Percentiles rank a stretch among this genome's conserved stretches.
These are phyloP conservation scores for Agriopis leucophaearia DNA, from an alignment of 2,888 invertebrate species.

Conservation along the genomic window DNA sequence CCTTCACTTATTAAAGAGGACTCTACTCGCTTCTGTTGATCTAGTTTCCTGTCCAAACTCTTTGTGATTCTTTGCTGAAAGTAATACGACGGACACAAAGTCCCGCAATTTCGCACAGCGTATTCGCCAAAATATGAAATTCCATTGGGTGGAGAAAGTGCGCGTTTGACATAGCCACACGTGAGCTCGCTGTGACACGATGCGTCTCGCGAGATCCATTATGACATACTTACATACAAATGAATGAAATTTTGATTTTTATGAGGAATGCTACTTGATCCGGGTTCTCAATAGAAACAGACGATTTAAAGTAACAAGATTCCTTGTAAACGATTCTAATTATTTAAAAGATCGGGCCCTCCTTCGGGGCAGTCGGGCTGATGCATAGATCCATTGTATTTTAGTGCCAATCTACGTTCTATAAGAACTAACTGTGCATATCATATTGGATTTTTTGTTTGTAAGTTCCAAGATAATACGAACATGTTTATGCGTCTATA, in stretches of 20 bases:
- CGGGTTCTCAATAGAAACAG: slow-evolving; percentile 15
- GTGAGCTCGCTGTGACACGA: slow-evolving; percentile 56
- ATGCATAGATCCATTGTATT: too few species aligned
- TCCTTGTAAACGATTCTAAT: neutral
- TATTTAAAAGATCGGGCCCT: neutral
- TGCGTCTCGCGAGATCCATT: slow-evolving; percentile 54
- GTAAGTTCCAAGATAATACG: neutral
- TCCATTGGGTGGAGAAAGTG: slow-evolving; percentile 64
- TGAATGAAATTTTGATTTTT: slow-evolving; percentile 36
- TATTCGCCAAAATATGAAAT: slow-evolving; percentile 51
- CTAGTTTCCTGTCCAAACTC: slow-evolving; percentile 41
- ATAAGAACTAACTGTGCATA: too few species aligned
- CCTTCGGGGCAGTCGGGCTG: neutral
- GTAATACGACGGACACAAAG: slow-evolving; percentile 6
- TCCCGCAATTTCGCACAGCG: slow-evolving; percentile 8
- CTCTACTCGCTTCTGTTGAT: slow-evolving; percentile 34
- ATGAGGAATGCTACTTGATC: slow-evolving; percentile 24
- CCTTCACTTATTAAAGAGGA: slow-evolving; percentile 50
- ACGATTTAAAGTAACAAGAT: neutral
- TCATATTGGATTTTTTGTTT: neutral
- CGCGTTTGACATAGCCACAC: slow-evolving; percentile 63
- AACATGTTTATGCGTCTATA: too few species aligned
- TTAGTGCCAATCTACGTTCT: too few species aligned
- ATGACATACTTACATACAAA: slow-evolving; percentile 55
- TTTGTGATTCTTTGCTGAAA: slow-evolving; percentile 32